Evolutionary conservation across 2,888 invertebrate genomes (phyloP).

Genomic region (Morpho deidamia): DNA sequence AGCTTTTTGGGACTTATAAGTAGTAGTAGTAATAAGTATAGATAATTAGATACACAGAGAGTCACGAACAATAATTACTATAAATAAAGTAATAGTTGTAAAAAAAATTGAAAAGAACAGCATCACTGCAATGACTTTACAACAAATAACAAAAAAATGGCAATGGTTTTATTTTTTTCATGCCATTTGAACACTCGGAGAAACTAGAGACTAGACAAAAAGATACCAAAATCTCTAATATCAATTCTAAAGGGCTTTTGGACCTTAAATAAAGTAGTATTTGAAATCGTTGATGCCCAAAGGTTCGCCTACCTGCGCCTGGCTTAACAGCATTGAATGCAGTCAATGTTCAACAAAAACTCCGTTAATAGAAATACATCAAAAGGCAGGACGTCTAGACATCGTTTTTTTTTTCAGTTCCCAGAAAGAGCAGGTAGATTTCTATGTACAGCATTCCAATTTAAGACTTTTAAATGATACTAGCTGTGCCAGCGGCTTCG

Average conservation of each 20-base stretch:
- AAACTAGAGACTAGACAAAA: slow-evolving; percentile 29
- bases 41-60: too few relatives aligned
- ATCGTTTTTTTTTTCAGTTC: slow-evolving; percentile 52
- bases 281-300: slow-evolving; percentile 35
- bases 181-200: slow-evolving; percentile 13
- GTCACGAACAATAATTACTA: too few relatives aligned
- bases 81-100: too few relatives aligned
- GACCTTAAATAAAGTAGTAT: slow-evolving; percentile 51
- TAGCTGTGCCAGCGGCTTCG: too few relatives aligned
- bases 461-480: too few relatives aligned
- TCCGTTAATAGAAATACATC: slow-evolving; percentile 62
- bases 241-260: slow-evolving; percentile 42
- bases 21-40: too few relatives aligned
- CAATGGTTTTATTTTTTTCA: background rate
- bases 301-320: slow-evolving; percentile 61
- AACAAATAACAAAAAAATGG: too few relatives aligned
- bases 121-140: too few relatives aligned
- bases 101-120: too few relatives aligned
- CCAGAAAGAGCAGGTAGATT: slow-evolving; percentile 65
- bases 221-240: slow-evolving; percentile 26
- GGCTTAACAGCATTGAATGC: slow-evolving; percentile 57
- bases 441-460: slow-evolving; percentile 24
- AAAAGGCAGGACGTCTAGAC: slow-evolving; percentile 74
- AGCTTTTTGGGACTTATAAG: too few relatives aligned
- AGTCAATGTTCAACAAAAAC: slow-evolving; percentile 62